A percentile compares a stretch with the other conserved stretches of the same genome.
Conservation (phyloP, 2,888 invertebrate genomes). For the Chrysolina americana region DNA sequence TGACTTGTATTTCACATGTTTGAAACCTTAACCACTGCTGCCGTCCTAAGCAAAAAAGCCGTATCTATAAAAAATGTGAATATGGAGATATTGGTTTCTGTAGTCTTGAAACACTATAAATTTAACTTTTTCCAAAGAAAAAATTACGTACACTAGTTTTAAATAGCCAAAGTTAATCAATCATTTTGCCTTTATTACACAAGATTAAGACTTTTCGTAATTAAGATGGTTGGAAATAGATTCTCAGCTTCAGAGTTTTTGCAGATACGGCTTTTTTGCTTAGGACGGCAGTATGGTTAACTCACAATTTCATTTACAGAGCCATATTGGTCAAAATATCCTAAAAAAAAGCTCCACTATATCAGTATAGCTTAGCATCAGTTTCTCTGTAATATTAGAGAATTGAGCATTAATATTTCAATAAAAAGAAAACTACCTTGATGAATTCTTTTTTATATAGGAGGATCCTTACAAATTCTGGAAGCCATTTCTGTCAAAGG, state of each 20-base stretch:
- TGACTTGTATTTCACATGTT: not conserved
- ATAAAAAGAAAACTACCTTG: not conserved
- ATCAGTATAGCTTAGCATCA: constrained; percentile 3
- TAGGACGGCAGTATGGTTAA: too few species aligned
- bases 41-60: too few species aligned
- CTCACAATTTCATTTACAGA: not conserved
- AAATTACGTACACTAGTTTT: not conserved
- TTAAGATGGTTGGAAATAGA: too few species aligned
- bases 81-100: too few species aligned
- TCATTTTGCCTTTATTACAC: too few species aligned
- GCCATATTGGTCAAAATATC: not conserved
- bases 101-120: too few species aligned
- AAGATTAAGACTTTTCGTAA: too few species aligned
- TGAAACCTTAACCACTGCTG: not conserved
- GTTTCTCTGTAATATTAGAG: constrained; percentile 8
- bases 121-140: too few species aligned
- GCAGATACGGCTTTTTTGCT: too few species aligned
- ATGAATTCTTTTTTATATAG: constrained; percentile 16
- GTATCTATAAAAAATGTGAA: too few species aligned
- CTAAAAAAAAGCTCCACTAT: not conserved
- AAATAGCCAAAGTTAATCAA: too few species aligned
- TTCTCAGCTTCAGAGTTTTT: too few species aligned
- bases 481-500: constrained; percentile 85
- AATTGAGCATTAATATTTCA: constrained; percentile 21
- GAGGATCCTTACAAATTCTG: constrained; percentile 78